Evolutionary conservation across 2,888 invertebrate genomes (phyloP).

Genomic region (Hyppa rectilinea): DNA sequence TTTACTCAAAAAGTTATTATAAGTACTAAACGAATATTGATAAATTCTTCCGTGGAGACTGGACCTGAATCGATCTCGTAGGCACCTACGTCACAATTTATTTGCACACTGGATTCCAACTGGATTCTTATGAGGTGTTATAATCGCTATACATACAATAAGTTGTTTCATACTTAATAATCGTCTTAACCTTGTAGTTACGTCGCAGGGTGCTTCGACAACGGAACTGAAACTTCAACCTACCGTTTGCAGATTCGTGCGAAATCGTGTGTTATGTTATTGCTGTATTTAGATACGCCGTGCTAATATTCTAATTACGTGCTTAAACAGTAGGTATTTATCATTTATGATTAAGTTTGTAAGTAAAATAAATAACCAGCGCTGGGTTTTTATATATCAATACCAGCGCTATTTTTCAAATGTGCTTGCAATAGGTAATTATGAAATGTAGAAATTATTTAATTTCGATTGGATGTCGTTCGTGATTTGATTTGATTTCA

Average conservation of each 20-base stretch:
- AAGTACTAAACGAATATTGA: neutral
- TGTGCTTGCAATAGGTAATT: neutral
- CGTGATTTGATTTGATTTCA: conserved; percentile 21
- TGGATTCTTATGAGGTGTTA: conserved; percentile 55
- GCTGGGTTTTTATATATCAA: neutral
- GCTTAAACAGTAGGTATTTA: conserved; percentile 7
- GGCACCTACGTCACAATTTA: conserved; percentile 18
- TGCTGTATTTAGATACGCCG: conserved; percentile 13
- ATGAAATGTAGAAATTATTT: neutral
- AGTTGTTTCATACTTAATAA: conserved; percentile 44
- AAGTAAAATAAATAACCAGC: conserved; percentile 11
- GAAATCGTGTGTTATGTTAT: conserved; percentile 12
- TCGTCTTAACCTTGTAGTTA: conserved; percentile 39
- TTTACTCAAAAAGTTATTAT: neutral
- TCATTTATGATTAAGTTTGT: neutral
- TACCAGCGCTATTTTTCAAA: too few species aligned
- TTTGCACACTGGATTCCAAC: conserved; percentile 43
- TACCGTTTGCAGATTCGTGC: conserved; percentile 21
- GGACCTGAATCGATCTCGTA: too few species aligned
- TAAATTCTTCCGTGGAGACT: neutral
- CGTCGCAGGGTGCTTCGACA: conserved; percentile 35
- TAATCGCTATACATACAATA: conserved; percentile 40
- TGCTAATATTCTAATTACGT: conserved; percentile 38
- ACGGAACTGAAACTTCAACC: conserved; percentile 27
- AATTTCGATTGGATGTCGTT: neutral